A percentile compares a stretch with the other conserved stretches of the same genome.
These are phyloP conservation scores for Ylistrum balloti DNA, from an alignment of 1,140 invertebrate species.

Conservation along the genomic window DNA sequence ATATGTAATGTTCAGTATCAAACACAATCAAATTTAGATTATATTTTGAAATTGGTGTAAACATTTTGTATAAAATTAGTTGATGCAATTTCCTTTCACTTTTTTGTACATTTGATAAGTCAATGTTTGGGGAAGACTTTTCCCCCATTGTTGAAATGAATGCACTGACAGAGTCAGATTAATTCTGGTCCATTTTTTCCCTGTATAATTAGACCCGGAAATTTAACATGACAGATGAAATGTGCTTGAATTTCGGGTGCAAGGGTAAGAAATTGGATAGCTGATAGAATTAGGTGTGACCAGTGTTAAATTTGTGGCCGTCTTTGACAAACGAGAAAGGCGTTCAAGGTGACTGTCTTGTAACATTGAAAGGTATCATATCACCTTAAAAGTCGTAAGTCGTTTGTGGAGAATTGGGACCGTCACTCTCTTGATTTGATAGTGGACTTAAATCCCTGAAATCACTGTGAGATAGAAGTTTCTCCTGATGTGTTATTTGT, in stretches of 20 bases:
- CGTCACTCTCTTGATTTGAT: neutral
- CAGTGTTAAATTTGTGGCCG: neutral
- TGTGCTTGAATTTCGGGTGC: conserved; percentile 18
- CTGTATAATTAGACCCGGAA: neutral
- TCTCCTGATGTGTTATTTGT: neutral
- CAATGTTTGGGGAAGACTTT: neutral
- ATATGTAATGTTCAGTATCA: neutral
- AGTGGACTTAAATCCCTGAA: neutral
- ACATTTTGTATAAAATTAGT: too few relatives aligned
- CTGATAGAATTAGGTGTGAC: neutral
- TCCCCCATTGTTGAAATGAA: neutral
- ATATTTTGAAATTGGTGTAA: too few relatives aligned
- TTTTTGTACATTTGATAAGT: neutral
- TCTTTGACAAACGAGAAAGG: neutral
- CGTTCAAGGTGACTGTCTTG: conserved; percentile 21
- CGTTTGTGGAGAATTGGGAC: neutral
- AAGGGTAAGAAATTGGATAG: conserved; percentile 5
- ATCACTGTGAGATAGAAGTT: neutral
- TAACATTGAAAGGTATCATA: conserved; percentile 27
- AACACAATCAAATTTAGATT: neutral
- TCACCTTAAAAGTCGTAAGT: neutral
- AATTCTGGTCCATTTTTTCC: neutral
- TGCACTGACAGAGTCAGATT: neutral
- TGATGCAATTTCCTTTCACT: neutral
- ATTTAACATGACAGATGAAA: conserved; percentile 13